Evolutionary conservation across 2,888 invertebrate genomes (phyloP).

Genomic region (Stomorhina lunata): DNA sequence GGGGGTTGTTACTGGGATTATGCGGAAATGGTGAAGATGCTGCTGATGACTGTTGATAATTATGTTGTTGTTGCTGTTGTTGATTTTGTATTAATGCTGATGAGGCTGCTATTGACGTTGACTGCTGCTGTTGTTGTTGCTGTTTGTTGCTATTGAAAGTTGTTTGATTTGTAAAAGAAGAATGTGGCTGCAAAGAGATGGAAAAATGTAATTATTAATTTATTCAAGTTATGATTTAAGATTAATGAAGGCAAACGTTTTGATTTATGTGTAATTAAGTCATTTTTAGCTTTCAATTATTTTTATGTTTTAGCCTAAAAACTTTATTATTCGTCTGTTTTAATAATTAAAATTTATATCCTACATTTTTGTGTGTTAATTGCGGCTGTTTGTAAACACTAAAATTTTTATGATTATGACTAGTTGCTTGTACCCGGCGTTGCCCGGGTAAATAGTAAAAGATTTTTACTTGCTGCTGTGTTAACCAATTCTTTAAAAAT

Average conservation of each 20-base stretch:
- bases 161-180: constrained; percentile 52
- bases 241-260: no score
- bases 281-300: no score
- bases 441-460: no score
- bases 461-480: no score
- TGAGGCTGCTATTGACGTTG: neutral
- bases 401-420: neutral
- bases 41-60: constrained; percentile 38
- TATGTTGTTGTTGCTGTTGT: constrained; percentile 47
- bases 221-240: constrained; percentile 1
- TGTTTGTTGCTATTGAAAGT: constrained; percentile 44
- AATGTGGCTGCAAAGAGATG: constrained; percentile 37
- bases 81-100: constrained; percentile 45
- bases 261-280: neutral
- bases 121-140: constrained; percentile 38
- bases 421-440: no score
- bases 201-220: neutral
- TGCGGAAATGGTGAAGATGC: constrained; percentile 49
- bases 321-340: neutral
- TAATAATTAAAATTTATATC: neutral
- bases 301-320: no score
- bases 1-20: constrained; percentile 34
- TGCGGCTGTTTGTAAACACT: neutral
- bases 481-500: no score
- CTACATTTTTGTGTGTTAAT: neutral